Evolutionary conservation across 2,113 vertebrate species (phyloP), one percentile per base, ranked within the genome.

Genomic region (Rhinopomastus cyanomelas): DNA sequence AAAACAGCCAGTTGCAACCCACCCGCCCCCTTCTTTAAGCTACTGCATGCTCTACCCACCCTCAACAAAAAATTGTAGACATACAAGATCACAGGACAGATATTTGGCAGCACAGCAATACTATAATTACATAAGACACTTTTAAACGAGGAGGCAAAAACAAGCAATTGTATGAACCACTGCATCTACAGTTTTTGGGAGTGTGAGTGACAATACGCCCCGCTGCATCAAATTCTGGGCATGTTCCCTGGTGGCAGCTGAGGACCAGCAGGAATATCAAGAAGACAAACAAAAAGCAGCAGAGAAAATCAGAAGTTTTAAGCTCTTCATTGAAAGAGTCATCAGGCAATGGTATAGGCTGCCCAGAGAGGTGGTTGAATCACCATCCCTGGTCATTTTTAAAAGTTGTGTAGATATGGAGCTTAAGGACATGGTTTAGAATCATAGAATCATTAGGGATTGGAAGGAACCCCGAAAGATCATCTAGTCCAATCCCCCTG

Each of bases 41-140:
- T 88, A 55, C 78, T 72, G 88, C 83, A 18, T 68, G 53, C 57
- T 88, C 80, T 89, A 48, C 69, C 76, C 82, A 92, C 82, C 37
- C 46, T 60, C 42, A 66, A 61, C 85, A 87, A 85, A n/a, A 73
- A 53, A 79, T 3, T 85, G 87, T 48, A 93, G 73, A 93, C 53
- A 69, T 34, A 62, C 51, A 72, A 55, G 86, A 94, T 88, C 73
- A 91, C 66, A 84, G 92, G 85, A 91, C 80, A 89, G 76, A 57
- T 85, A 81, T 34, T 42, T 91, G 90, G 80, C 91, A 94, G 77
- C 49, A 57, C 57, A 61, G 36, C 57, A 88, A 39, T 23, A 52
- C 72, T 83, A 16, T 83, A 89, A 80, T 92, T 91, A 85, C 64
- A 56, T 73, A 32, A 77, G 16, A 74, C 55, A 52, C 57, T 84